These are phyloP conservation scores for Muscidifurax raptorellus DNA, from an alignment of 1,140 invertebrate species.

Conservation along the genomic window DNA sequence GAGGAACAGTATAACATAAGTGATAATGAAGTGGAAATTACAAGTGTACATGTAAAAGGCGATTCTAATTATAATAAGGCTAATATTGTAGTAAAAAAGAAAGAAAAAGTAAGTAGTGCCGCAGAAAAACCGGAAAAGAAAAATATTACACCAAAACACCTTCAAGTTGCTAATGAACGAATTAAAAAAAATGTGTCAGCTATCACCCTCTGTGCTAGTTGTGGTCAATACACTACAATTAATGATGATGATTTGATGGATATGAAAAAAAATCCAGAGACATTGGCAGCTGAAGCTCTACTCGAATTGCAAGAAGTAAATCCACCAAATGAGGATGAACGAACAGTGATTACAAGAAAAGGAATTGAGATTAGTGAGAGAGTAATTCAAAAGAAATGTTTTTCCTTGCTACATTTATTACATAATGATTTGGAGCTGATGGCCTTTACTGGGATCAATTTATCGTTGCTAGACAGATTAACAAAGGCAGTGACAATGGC, in stretches of 20 bases:
- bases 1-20: background rate
- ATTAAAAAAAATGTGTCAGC: slow-evolving; percentile 23
- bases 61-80: background rate
- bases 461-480: slow-evolving; percentile 18
- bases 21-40: background rate
- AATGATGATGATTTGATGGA: slow-evolving; percentile 15
- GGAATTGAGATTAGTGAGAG: slow-evolving; percentile 40
- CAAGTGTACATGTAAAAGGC: background rate
- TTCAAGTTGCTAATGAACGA: background rate
- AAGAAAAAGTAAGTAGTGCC: background rate
- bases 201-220: slow-evolving; percentile 23
- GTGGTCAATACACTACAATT: slow-evolving; percentile 16
- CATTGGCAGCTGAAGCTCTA: slow-evolving; percentile 36
- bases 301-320: slow-evolving; percentile 37
- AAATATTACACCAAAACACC: background rate
- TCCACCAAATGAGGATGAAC: slow-evolving; percentile 17
- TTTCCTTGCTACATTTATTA: slow-evolving; percentile 27
- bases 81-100: background rate
- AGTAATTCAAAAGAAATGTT: background rate
- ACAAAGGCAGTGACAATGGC: background rate
- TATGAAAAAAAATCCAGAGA: slow-evolving; percentile 4
- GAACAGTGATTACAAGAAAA: background rate
- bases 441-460: slow-evolving; percentile 40
- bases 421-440: slow-evolving; percentile 26
- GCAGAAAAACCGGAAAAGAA: background rate